Evolutionary conservation across 2,888 invertebrate species (phyloP).

Genomic region (Drosophila atripex): DNA sequence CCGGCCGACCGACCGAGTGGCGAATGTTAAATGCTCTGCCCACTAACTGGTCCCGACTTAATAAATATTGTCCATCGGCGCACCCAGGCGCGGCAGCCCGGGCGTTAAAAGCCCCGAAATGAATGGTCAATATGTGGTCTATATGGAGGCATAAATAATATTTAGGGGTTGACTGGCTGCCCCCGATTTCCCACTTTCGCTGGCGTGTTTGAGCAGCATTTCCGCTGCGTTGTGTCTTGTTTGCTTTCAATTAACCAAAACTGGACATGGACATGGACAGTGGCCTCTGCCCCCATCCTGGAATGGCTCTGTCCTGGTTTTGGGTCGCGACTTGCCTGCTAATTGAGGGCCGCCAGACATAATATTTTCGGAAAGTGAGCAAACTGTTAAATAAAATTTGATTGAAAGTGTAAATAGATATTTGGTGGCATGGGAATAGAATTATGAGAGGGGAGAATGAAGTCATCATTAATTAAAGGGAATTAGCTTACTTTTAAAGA

Average conservation of each 20-base stretch:
- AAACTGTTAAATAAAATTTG: conserved; percentile 48
- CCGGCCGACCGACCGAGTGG: conserved; percentile 13
- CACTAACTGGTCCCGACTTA: conserved; percentile 54
- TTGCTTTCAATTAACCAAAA: conserved; percentile 78
- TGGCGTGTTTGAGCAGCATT: conserved; percentile 74
- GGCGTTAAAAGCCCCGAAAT: conserved; percentile 75
- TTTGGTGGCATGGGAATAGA: conserved; percentile 30
- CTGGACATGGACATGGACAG: conserved; percentile 34
- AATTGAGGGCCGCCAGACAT: conserved; percentile 66
- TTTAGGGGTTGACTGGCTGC: conserved; percentile 65
- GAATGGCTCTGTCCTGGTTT: conserved; percentile 4
- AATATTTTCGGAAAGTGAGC: conserved; percentile 42
- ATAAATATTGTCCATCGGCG: conserved; percentile 69
- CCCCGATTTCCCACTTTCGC: conserved; percentile 28
- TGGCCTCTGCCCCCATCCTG: neutral
- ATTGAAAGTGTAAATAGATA: conserved; percentile 41
- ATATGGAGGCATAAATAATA: conserved; percentile 69
- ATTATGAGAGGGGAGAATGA: neutral
- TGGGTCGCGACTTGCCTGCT: conserved; percentile 42
- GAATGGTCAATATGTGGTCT: conserved; percentile 72
- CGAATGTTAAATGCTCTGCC: conserved; percentile 73
- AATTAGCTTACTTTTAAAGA: neutral
- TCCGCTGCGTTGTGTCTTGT: conserved; percentile 65
- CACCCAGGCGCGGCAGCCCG: conserved; percentile 50
- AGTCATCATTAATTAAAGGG: neutral